These are phyloP conservation scores for Drosophila pallidifrons DNA, from an alignment of 1,140 invertebrate genomes.

Conservation along the genomic window DNA sequence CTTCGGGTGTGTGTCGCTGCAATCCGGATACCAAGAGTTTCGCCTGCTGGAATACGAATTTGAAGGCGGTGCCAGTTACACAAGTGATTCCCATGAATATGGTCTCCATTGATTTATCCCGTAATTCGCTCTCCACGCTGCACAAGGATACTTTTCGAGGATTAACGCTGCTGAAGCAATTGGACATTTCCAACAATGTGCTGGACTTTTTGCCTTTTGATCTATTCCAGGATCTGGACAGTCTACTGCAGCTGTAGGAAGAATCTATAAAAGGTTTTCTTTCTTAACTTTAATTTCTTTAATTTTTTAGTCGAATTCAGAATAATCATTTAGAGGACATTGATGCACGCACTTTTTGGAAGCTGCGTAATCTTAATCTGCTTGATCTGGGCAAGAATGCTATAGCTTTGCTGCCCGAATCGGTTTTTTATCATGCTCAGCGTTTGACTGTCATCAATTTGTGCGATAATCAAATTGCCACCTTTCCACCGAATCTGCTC, in stretches of 20 bases:
- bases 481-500: slow-evolving; percentile 86
- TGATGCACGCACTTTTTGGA: slow-evolving; percentile 88
- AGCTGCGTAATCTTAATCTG: slow-evolving; percentile 88
- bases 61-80: slow-evolving; percentile 88
- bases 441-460: slow-evolving; percentile 89
- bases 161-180: slow-evolving; percentile 88
- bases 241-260: slow-evolving; percentile 89
- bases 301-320: slow-evolving; percentile 87
- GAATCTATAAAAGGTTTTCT: not conserved
- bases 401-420: slow-evolving; percentile 87
- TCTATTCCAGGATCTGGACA: slow-evolving; percentile 90
- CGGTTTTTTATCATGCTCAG: slow-evolving; percentile 88
- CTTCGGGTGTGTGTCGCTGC: slow-evolving; percentile 88
- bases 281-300: not conserved
- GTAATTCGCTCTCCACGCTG: slow-evolving; percentile 89
- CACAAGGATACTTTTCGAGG: slow-evolving; percentile 91
- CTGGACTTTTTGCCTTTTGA: slow-evolving; percentile 91
- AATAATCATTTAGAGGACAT: slow-evolving; percentile 90
- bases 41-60: slow-evolving; percentile 90
- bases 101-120: slow-evolving; percentile 89
- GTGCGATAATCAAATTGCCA: slow-evolving; percentile 89
- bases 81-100: slow-evolving; percentile 90
- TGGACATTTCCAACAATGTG: slow-evolving; percentile 92
- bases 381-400: slow-evolving; percentile 91
- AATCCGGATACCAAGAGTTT: slow-evolving; percentile 88